Evolutionary conservation across 2,113 vertebrate genomes (phyloP), one percentile per base, ranked within the genome.

Genomic region (Phalacrocorax carbo): DNA sequence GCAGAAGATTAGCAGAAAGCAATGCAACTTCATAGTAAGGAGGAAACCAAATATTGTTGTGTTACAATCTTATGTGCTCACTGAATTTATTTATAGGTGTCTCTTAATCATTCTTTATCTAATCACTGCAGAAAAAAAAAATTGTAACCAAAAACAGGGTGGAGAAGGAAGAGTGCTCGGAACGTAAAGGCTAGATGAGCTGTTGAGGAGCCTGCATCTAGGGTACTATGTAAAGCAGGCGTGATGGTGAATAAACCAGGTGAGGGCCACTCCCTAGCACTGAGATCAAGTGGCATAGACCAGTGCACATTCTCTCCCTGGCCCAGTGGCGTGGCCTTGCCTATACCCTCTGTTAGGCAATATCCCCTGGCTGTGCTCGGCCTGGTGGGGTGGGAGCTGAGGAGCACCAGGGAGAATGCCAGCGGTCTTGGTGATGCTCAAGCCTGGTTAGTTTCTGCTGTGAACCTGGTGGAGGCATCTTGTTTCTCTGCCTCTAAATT

Each of bases 331-430:
- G 5, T 81, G 44, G 17, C 40, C 32, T 62, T 22, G 22, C 38
- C 26, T 16, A 0, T 52, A 0, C 5, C 52, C 30, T 16, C n/a
- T 34, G 4, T 66, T 36, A 27, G 34, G 51, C 70, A 11, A 30
- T 1, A 34, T 40, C 20, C 44, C 15, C 21, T 87, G 65, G 29
- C 27, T 84, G 29, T n/a, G 32, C 38, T 68, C 1, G 2, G 14
- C 58, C 68, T 34, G 27, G 3, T 42, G 3, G 11, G 12, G n/a
- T 15, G 22, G 11, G 30, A 17, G 27, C 38, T 82, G 60, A 58
- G 26, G 18, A 34, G 36, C 9, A 6, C 20, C 34, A 78, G 51
- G 14, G 42, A 77, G 52, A 29, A 36, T 3, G 7, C 3, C 30
- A 38, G 13, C 14, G 29, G 52, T 14, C 17, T 29, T 66, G 26